phyloP scores from a whole-genome alignment of 2,888 invertebrate genomes.

The Mythimna lalbum region DNA sequence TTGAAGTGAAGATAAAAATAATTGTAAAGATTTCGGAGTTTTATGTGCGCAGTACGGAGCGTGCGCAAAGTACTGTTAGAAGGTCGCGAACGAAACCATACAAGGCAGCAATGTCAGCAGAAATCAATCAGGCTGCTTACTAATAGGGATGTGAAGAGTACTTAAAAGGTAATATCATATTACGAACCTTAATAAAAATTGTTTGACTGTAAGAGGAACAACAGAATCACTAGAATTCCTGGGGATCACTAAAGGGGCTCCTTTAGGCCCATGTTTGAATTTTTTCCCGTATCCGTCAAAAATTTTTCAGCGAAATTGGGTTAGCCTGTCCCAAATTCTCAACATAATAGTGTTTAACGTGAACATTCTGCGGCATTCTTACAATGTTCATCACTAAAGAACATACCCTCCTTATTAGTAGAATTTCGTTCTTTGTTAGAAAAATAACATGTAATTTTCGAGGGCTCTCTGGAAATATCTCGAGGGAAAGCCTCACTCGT shows the following conservation, averaged over 20 bases:
- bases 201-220: background rate
- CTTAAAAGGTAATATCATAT: constrained; percentile 14
- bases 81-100: constrained; percentile 77
- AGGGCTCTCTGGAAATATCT: constrained; percentile 51
- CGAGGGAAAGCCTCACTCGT: constrained; percentile 49
- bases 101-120: constrained; percentile 74
- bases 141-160: constrained; percentile 41
- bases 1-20: constrained; percentile 4
- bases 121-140: constrained; percentile 70
- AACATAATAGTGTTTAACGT: constrained; percentile 9
- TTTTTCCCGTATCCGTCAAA: constrained; percentile 8
- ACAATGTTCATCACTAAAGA: constrained; percentile 26
- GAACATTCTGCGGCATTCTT: constrained; percentile 3
- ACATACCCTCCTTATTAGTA: constrained; percentile 21
- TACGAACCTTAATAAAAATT: background rate
- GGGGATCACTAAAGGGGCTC: background rate
- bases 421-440: constrained; percentile 41
- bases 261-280: background rate
- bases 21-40: constrained; percentile 30
- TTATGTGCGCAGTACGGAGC: constrained; percentile 55
- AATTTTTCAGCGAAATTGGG: constrained; percentile 23
- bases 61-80: constrained; percentile 61
- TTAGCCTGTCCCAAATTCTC: constrained; percentile 19
- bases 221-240: background rate
- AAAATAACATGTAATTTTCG: constrained; percentile 51